These are phyloP conservation scores for Neotoxoptera formosana DNA, from an alignment of 1,140 invertebrate genomes.

Conservation along the genomic window DNA sequence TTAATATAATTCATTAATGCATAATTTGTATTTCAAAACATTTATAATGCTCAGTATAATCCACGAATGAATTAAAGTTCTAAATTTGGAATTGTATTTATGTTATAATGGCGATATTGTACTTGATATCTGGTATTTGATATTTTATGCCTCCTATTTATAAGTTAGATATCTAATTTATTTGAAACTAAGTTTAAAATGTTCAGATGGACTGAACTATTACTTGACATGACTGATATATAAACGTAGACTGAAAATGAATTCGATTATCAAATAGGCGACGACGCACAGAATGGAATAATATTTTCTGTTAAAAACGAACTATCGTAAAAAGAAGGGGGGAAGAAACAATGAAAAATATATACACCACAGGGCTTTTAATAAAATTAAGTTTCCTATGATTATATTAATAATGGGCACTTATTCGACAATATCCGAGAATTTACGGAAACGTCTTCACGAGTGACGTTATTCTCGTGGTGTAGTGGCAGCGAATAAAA, in stretches of 20 bases:
- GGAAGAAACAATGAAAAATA: background rate
- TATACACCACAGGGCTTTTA: background rate
- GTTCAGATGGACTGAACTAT: background rate
- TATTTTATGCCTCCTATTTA: background rate
- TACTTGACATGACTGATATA: background rate
- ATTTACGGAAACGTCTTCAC: background rate
- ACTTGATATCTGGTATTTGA: background rate
- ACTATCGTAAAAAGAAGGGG: background rate
- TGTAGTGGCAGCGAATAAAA: background rate
- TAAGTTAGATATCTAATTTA: background rate
- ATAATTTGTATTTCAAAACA: background rate
- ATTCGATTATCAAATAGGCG: background rate
- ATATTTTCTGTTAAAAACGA: background rate
- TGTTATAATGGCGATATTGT: background rate
- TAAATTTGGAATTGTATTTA: background rate
- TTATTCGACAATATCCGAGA: background rate
- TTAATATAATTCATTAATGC: too few relatives aligned
- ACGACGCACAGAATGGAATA: background rate
- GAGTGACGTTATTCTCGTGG: background rate
- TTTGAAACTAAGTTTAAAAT: background rate
- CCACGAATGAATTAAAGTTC: background rate
- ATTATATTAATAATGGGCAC: background rate
- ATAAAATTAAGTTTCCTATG: constrained; percentile 10
- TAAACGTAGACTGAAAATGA: background rate
- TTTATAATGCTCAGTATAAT: background rate